Base-by-base conservation (phyloP, 2,113 vertebrate genomes). In the Myrmecophaga tridactyla region DNA sequence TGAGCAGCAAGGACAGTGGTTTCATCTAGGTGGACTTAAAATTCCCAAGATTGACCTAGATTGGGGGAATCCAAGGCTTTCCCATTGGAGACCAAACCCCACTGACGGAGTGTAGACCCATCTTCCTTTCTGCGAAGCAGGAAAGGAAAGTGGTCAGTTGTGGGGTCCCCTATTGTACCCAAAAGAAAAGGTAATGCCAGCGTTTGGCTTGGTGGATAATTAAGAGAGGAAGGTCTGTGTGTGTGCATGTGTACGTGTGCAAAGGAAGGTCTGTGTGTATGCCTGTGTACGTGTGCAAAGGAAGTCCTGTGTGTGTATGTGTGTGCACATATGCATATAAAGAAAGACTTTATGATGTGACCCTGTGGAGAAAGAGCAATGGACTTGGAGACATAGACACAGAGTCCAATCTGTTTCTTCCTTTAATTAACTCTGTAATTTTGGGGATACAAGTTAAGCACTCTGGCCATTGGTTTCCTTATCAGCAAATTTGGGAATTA, bases 391-490 rank as follows among this genome's bases (percentile, higher is more conserved):
- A 63, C 27, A n/a, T 3, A 58, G 17, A 46, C 4, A 3, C 25
- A 76, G 18, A 13, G 29, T 29, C 62, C 18, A 51, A 3, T 46
- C 18, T 31, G 84, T 25, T 15, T 72, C 65, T 46, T 29, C 23
- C 36, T 84, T 15, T n/a, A 9, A 56, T 25, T 53, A 89, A 39
- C n/a, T 67, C 69, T 67, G 46, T 82, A 67, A 48, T 81, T 62
- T 81, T 75, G 62, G 53, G 34, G 21, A 81, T n/a, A 14, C 36
- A 60, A 76, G 7, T 29, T 7, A 78, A 92, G 41, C 41, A 63
- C 18, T 82, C 76, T 56, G 51, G 29, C 34, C 41, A 6, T n/a
- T 91, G 51, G n/a, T 95, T 95, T 91, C 39, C 25, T 92, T 46
- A 72, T 83, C 75, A 78, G 31, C 29, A 73, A 96, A 88, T 58